phyloP scores from a whole-genome alignment of 2,888 invertebrate species.

The Conomelus anceps region DNA sequence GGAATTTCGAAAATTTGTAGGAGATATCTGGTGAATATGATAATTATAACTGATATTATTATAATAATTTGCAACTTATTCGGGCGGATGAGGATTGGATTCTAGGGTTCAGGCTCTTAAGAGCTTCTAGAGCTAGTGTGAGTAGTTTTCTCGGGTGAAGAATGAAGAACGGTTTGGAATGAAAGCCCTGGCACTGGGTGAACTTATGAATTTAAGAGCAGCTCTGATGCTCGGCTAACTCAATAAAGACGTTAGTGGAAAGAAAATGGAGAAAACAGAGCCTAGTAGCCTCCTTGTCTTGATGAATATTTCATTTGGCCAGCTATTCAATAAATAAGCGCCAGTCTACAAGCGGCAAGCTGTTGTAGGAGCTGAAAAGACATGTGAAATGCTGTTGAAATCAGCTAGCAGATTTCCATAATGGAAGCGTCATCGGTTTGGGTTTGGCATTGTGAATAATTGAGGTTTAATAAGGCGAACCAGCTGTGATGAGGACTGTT shows the following conservation, averaged over 20 bases:
- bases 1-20: neutral
- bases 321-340: neutral
- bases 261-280: neutral
- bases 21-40: neutral
- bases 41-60: neutral
- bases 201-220: neutral
- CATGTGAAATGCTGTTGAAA: neutral
- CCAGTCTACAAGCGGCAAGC: neutral
- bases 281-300: too few relatives aligned
- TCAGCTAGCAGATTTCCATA: neutral
- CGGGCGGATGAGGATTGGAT: neutral
- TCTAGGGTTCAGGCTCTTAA: too few relatives aligned
- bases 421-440: neutral
- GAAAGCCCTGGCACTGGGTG: neutral
- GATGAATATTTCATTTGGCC: neutral
- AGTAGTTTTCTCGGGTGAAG: neutral
- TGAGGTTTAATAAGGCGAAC: neutral
- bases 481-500: neutral
- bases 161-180: neutral
- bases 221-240: neutral
- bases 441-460: neutral
- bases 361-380: neutral
- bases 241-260: neutral
- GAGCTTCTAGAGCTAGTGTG: too few relatives aligned
- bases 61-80: neutral